Evolutionary conservation across 2,113 vertebrate species (phyloP).

Genomic region (Ramphastos sulfuratus): DNA sequence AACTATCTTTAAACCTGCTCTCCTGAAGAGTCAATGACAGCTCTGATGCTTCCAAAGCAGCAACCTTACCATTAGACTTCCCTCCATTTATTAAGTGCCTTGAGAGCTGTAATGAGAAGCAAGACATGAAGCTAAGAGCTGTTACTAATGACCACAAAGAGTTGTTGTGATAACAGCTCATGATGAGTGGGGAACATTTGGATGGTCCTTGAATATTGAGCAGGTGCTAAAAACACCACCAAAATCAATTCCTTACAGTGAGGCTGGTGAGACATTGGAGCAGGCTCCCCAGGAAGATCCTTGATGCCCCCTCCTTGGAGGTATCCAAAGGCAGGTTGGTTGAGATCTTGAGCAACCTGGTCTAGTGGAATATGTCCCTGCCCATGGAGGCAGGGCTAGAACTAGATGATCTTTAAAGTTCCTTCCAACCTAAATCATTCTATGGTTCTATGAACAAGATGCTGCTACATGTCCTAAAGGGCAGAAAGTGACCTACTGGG

Average conservation of each 20-base stretch:
- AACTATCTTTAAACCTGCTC: background rate
- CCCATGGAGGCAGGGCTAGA: too few species aligned
- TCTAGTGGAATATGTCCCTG: too few species aligned
- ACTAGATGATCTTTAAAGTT: too few species aligned
- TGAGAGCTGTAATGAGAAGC: conserved; percentile 6
- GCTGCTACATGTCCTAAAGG: background rate
- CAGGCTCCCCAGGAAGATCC: too few species aligned
- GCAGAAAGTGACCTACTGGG: background rate
- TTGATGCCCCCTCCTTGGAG: too few species aligned
- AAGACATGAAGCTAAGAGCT: background rate
- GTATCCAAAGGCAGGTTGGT: too few species aligned
- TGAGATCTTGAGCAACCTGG: too few species aligned
- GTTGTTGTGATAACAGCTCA: background rate
- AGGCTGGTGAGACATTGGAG: too few species aligned
- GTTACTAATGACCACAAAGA: conserved; percentile 8
- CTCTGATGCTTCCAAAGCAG: background rate
- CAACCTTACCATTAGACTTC: background rate
- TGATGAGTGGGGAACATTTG: background rate
- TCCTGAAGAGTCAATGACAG: background rate
- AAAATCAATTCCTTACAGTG: too few species aligned
- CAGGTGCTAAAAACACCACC: background rate
- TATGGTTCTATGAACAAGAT: background rate
- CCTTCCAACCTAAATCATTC: too few species aligned
- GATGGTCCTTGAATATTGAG: background rate
- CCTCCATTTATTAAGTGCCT: background rate